These are phyloP conservation scores for Cepphus grylle DNA, from an alignment of 2,113 vertebrate genomes.

Conservation along the genomic window DNA sequence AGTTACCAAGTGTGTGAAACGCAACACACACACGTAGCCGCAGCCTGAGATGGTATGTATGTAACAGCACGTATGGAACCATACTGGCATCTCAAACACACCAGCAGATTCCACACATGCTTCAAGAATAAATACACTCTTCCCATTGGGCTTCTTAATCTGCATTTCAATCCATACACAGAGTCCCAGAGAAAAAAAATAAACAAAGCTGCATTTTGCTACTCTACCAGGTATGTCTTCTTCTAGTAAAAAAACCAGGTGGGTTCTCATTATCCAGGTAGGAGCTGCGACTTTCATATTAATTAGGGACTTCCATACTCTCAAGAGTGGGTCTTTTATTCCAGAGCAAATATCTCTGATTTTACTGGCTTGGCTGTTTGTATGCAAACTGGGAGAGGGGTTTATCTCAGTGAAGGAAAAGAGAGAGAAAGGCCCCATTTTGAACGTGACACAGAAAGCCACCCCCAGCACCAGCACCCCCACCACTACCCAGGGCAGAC, in stretches of 20 bases:
- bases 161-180: neutral
- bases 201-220: neutral
- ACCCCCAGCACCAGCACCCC: neutral
- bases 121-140: neutral
- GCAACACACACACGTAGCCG: rapidly evolving
- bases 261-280: neutral
- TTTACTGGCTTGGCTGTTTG: neutral
- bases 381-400: neutral
- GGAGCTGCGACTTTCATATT: neutral
- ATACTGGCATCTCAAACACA: neutral
- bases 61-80: neutral
- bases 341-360: neutral
- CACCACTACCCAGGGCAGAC: neutral
- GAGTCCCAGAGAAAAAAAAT: neutral
- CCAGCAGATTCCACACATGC: neutral
- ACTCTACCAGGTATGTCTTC: neutral
- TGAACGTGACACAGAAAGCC: neutral
- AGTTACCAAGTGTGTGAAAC: neutral
- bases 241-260: neutral
- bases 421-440: neutral
- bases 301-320: neutral
- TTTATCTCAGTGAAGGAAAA: neutral
- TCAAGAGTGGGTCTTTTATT: neutral
- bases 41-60: neutral
- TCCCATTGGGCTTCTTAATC: neutral